These are phyloP conservation scores for cat (Felis catus) DNA, from an alignment of 2,113 vertebrate genomes.

Conservation along the genomic window F.catus_Fca126_mat1.0 CM031419.1:181904501-181905000, in stretches of 20 bases:
- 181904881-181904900: no score
- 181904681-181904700: background rate
- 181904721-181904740: background rate
- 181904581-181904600: slow-evolving; percentile 12
- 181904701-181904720: background rate
- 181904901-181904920: no score
- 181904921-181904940: no score
- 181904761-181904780: slow-evolving; percentile 32
- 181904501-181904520: background rate
- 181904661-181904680: background rate
- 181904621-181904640: background rate
- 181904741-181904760: slow-evolving; percentile 31
- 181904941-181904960: no score
- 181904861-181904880: no score
- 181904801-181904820: no score
- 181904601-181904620: background rate
- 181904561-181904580: background rate
- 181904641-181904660: background rate
- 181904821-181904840: no score
- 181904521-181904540: slow-evolving; percentile 4
- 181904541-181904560: slow-evolving; percentile 19
- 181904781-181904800: no score
- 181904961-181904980: no score
- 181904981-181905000: no score
- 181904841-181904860: no score